Evolutionary conservation across 2,888 invertebrate species (phyloP), one percentile per base, ranked within the genome.

Genomic region (Lobophora halterata): DNA sequence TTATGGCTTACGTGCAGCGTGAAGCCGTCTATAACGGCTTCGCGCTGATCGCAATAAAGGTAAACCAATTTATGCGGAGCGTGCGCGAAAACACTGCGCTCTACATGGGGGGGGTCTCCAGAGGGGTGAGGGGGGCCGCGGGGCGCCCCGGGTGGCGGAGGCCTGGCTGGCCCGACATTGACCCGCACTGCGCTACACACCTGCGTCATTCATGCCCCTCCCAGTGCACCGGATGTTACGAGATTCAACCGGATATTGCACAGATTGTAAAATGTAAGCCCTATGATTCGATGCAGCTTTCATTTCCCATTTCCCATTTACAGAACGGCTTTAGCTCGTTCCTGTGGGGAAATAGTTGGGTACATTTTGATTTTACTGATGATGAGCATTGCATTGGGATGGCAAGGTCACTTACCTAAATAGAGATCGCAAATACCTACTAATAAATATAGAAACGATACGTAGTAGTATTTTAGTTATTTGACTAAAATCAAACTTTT

Each of bases 141-240:
- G 42, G 33, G 13, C 9, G 17, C 8, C 13, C 17, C 6, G 6
- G 32, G 16, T 19, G 34, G 30, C 17, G 1, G 13, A 17, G 34
- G 36, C 13, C 37, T 16, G 20, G 8, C 12, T 34, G 61, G 56
- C 76, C 71, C 70, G 76, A 73, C 78, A 79, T 78, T 79, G 79
- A 79, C 79, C 78, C 64, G 68, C 55, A 58, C 54, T 65, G 66
- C 64, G 71, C 60, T 52, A 65, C 62, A 65, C 67, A 71, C 70
- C 67, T 76, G 70, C 76, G 74, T 75, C 77, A 76, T 75, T 71
- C 74, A 71, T 65, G 56, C 57, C 47, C 58, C 58, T 44, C 43
- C 31, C 43, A 41, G 45, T 52, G 56, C 56, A 60, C 55, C 55
- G 55, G 56, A 58, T 59, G 53, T 50, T 46, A 49, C 46, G 48